phyloP scores from a whole-genome alignment of 2,113 vertebrate species.

The Aix galericulata region DNA sequence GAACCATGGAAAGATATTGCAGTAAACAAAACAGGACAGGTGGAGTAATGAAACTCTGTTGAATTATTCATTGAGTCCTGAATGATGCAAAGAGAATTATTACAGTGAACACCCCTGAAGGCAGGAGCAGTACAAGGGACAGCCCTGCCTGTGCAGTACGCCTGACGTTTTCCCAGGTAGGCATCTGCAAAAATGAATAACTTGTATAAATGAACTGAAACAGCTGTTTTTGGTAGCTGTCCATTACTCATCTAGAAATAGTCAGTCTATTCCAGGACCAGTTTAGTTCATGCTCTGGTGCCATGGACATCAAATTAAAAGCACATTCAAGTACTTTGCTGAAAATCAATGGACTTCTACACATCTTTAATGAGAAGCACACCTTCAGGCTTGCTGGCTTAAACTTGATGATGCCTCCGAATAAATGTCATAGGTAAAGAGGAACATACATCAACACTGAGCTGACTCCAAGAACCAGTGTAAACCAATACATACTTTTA shows the following conservation, averaged over 20 bases:
- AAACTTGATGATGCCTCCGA: background rate
- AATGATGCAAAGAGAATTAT: constrained; percentile 30
- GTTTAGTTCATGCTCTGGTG: background rate
- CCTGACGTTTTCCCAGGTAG: background rate
- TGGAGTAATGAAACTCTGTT: background rate
- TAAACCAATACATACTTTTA: background rate
- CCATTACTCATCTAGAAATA: background rate
- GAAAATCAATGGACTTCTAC: background rate
- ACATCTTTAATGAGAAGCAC: background rate
- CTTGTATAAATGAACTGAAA: background rate
- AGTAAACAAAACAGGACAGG: constrained; percentile 28
- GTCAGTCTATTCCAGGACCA: background rate
- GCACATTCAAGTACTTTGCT: background rate
- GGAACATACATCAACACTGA: background rate
- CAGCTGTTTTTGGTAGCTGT: background rate
- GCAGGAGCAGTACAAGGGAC: background rate
- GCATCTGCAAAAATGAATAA: background rate
- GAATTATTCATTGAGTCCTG: constrained; percentile 62
- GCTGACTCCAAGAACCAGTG: background rate
- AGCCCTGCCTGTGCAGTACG: background rate
- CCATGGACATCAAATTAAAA: background rate
- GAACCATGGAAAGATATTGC: background rate
- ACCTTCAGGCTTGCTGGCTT: background rate
- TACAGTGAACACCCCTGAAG: background rate
- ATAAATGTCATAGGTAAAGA: background rate